Conservation (phyloP, 2,113 vertebrate genomes). For the Neopipo cinnamomea region DNA sequence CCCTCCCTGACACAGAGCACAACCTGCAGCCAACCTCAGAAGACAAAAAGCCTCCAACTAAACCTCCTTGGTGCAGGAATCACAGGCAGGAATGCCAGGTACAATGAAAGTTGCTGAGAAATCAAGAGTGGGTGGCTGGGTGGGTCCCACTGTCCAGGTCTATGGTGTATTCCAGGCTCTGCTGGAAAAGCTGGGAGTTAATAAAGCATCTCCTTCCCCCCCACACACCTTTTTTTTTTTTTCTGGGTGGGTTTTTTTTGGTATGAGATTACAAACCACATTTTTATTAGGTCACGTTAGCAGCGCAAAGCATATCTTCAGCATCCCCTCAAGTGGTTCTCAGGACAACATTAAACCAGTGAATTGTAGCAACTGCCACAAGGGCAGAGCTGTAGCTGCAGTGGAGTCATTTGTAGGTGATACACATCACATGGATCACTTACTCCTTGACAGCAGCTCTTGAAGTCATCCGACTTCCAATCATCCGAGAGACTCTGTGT, state of each 20-base stretch:
- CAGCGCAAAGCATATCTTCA: slow-evolving; percentile 13
- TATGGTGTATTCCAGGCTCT: neutral
- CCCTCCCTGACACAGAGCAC: neutral
- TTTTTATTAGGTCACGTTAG: slow-evolving; percentile 48
- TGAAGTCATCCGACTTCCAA: neutral
- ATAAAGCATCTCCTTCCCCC: slow-evolving; percentile 48
- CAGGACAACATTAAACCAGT: slow-evolving; percentile 55
- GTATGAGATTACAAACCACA: slow-evolving; percentile 9
- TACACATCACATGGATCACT: slow-evolving; percentile 53
- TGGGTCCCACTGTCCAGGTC: neutral
- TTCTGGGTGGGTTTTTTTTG: neutral
- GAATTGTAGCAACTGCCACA: slow-evolving; percentile 35
- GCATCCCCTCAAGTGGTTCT: slow-evolving; percentile 9
- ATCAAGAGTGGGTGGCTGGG: neutral
- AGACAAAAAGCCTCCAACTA: neutral
- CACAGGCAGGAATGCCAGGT: neutral
- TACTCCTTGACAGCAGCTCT: slow-evolving; percentile 3
- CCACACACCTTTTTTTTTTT: neutral
- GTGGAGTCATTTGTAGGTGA: slow-evolving; percentile 11
- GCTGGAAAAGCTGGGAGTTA: slow-evolving; percentile 2
- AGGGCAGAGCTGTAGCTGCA: slow-evolving; percentile 50
- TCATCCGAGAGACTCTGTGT: neutral
- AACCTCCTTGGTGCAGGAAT: neutral
- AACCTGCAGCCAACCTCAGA: neutral
- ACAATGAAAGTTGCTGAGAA: neutral